Conservation (phyloP, 2,888 invertebrate species). For the Drosophila pullipes region DNA sequence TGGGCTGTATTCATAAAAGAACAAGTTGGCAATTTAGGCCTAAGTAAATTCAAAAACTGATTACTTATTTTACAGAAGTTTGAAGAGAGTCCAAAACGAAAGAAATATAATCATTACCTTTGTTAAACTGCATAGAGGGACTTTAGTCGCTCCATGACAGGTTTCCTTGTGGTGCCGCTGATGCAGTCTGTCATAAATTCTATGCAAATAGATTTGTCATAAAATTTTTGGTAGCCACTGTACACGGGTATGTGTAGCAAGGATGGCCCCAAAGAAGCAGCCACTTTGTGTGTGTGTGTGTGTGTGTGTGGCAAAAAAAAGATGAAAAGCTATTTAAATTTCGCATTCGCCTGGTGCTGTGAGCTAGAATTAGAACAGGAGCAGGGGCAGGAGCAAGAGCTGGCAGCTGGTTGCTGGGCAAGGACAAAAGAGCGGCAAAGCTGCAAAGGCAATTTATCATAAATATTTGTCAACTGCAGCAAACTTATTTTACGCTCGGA, state of each 20-base stretch:
- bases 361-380: slow-evolving; percentile 9
- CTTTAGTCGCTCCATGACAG: slow-evolving; percentile 60
- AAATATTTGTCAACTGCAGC: slow-evolving; percentile 81
- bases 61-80: background rate
- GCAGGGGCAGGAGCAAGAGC: slow-evolving; percentile 9
- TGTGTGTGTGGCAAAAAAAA: slow-evolving; percentile 33
- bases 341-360: slow-evolving; percentile 52
- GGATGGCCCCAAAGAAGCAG: slow-evolving; percentile 27
- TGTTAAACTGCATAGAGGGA: slow-evolving; percentile 23
- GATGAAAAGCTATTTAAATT: slow-evolving; percentile 76
- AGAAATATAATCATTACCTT: background rate
- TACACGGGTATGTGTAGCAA: slow-evolving; percentile 7
- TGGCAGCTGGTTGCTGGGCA: slow-evolving; percentile 8
- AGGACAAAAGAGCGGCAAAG: slow-evolving; percentile 43
- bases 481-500: slow-evolving; percentile 78
- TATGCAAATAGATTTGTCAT: slow-evolving; percentile 74
- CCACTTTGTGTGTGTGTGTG: slow-evolving; percentile 18
- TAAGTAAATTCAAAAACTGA: background rate
- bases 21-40: background rate
- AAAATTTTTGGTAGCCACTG: slow-evolving; percentile 52
- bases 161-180: slow-evolving; percentile 37
- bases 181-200: slow-evolving; percentile 67
- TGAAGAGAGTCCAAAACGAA: background rate
- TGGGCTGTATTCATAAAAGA: background rate
- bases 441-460: slow-evolving; percentile 80